Percentiles rank a stretch among this genome's conserved stretches.
These are phyloP conservation scores for Cacoxenus indagator DNA, from an alignment of 2,888 invertebrate species.

Conservation along the genomic window DNA sequence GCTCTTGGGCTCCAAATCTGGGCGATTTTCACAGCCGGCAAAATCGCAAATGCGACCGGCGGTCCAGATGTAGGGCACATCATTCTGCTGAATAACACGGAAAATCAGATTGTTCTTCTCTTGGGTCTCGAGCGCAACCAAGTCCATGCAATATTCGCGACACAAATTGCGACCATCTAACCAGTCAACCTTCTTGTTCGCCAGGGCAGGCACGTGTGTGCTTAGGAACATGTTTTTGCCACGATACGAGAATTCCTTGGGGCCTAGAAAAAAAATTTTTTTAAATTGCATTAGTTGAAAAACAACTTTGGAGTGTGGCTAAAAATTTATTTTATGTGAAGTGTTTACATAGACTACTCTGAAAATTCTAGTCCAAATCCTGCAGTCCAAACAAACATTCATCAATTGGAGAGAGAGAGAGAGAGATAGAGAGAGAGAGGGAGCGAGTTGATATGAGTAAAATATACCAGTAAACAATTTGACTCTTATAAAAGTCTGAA, in stretches of 20 bases:
- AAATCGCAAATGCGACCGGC: conserved; percentile 93
- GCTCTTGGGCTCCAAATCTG: conserved; percentile 88
- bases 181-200: conserved; percentile 89
- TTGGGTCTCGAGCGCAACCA: conserved; percentile 89
- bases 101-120: conserved; percentile 92
- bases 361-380: no score
- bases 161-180: conserved; percentile 91
- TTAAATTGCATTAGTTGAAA: no score
- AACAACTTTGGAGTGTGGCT: neutral
- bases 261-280: conserved; percentile 80
- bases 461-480: no score
- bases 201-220: conserved; percentile 83
- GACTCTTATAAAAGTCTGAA: no score
- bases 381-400: no score
- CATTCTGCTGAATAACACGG: conserved; percentile 88
- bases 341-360: no score
- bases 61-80: conserved; percentile 94
- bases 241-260: conserved; percentile 89
- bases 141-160: conserved; percentile 94
- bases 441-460: no score
- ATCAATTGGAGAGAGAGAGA: no score
- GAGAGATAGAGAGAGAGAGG: no score
- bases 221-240: conserved; percentile 92
- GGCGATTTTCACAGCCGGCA: conserved; percentile 90
- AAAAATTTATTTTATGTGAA: neutral